Percentiles rank a stretch among this genome's conserved stretches.
These are phyloP conservation scores for Saguinus oedipus DNA, from an alignment of 2,797 vertebrate genomes.

Conservation along the genomic window DNA sequence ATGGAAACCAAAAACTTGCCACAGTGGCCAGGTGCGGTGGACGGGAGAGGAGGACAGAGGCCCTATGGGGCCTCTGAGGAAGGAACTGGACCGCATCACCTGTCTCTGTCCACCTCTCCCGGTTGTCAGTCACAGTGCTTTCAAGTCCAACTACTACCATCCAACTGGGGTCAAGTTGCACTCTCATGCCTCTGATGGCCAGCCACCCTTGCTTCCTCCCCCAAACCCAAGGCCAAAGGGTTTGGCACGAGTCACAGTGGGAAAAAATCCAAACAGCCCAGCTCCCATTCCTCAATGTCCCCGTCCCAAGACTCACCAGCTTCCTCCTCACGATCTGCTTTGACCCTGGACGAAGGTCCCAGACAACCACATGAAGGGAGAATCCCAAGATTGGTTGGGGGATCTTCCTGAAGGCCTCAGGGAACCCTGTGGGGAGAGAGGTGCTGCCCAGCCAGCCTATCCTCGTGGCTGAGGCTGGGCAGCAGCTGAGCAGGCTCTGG, in stretches of 20 bases:
- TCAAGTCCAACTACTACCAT: not conserved
- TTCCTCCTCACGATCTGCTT: not conserved
- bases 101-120: not conserved
- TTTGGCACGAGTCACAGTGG: not conserved
- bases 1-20: not conserved
- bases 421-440: not conserved
- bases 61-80: not conserved
- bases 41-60: not conserved
- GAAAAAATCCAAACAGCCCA: not conserved
- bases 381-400: not conserved
- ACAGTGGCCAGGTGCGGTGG: rapidly evolving
- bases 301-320: constrained; percentile 69
- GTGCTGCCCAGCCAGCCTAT: not conserved
- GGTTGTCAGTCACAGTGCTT: not conserved
- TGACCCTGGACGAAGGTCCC: not conserved
- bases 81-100: not conserved
- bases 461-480: not conserved
- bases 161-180: not conserved
- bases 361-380: not conserved
- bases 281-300: not conserved
- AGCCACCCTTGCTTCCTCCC: not conserved
- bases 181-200: not conserved
- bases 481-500: constrained; percentile 28
- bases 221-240: not conserved
- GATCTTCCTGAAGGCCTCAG: not conserved